Base-by-base conservation (phyloP, 2,797 vertebrate species). In the Mus caroli region DNA sequence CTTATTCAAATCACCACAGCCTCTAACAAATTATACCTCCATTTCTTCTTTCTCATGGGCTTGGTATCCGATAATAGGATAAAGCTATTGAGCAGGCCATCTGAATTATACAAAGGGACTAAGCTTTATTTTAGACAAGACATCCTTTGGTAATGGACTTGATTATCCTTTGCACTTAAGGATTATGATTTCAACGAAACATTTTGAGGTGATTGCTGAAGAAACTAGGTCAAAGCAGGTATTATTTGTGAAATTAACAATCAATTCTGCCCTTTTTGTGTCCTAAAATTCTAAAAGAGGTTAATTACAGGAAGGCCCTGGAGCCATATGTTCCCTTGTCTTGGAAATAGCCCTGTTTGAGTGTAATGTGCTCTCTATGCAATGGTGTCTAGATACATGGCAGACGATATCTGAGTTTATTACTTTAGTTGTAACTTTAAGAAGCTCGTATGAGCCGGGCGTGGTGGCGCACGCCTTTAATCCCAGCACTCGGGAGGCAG, bases 251-350 rank as follows among this genome's bases (percentile, higher is more conserved):
- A 97, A 95, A 93, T 92, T 62, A 15, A 92, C 77, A 97, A 88
- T 88, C 77, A 96, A 0, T 95, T 97, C 37, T 96, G 62, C 94
- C 79, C 83, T 85, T 95, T 88, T 83, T 96, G 34, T 95, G 85
- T 79, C 85, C 90, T 96, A 64, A 90, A 96, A 95, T 96, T 95
- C 89, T 96, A 88, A 97, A 96, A 96, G 80, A 97, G 88, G 94
- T 96, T 97, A 97, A 96, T 97, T 97, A 94, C 5, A 91, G 82
- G 86, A 93, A 96, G 71, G 60, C 93, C 82, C 96, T 94, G 93
- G 93, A 95, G 94, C 89, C 71, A 80, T 94, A 43, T 94, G 50
- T 92, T 97, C 78, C 43, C 95, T 95, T 97, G 77, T 92, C 88
- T 97, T 97, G 83, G 90, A 94, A 97, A 91, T 22, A 82, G 90